Conservation (phyloP, 2,797 vertebrate genomes). For the Eulemur rubriventer region DNA sequence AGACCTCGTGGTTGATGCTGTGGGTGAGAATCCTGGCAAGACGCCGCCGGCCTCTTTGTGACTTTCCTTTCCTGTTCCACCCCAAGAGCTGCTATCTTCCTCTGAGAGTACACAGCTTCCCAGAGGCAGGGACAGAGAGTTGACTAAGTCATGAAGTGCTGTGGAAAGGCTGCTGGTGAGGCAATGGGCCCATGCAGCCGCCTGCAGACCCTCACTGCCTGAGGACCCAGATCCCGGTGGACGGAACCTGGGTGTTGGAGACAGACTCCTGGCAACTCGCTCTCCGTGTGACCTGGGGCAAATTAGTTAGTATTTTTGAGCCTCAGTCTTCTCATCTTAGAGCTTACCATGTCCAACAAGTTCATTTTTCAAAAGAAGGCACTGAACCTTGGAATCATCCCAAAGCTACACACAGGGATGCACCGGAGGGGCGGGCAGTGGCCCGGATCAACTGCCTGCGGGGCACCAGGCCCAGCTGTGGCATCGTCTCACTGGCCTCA, state of each 20-base stretch:
- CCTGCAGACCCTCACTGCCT: rapidly evolving
- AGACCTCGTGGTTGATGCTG: neutral
- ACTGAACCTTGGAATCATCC: neutral
- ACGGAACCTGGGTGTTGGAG: rapidly evolving
- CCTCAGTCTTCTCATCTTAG: neutral
- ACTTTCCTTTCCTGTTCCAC: neutral
- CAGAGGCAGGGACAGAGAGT: neutral
- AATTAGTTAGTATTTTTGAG: neutral
- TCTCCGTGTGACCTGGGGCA: neutral
- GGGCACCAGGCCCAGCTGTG: neutral
- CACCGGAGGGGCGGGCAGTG: neutral
- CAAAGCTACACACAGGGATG: neutral
- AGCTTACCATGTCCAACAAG: neutral
- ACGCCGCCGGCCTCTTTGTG: neutral
- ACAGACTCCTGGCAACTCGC: rapidly evolving
- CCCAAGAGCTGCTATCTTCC: neutral
- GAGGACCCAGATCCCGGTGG: neutral
- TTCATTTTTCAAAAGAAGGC: conserved; percentile 6
- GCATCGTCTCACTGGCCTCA: rapidly evolving
- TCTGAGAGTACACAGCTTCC: neutral
- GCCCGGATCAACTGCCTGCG: rapidly evolving
- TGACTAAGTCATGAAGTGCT: neutral
- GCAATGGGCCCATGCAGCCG: neutral
- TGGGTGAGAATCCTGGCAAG: neutral
- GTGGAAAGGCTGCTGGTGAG: neutral